These are phyloP conservation scores for Ips typographus DNA, from an alignment of 1,140 invertebrate genomes.

Conservation along the genomic window DNA sequence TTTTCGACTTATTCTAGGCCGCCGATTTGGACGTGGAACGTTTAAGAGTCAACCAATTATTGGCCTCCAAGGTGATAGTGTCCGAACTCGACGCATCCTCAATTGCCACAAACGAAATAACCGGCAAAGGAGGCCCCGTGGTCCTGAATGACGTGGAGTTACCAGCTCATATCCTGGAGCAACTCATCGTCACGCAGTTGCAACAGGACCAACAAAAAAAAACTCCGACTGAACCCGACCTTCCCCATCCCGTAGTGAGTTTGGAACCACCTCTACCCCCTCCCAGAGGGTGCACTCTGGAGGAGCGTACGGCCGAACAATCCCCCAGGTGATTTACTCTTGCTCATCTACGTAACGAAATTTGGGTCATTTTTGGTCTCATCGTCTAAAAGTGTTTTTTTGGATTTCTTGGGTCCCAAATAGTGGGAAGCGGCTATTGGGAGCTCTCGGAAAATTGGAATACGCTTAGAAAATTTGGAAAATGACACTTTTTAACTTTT, in stretches of 20 bases:
- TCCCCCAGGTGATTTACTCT: slow-evolving; percentile 5
- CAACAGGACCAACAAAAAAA: slow-evolving; percentile 45
- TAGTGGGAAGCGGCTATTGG: no score
- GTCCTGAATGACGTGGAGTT: slow-evolving; percentile 65
- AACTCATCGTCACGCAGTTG: slow-evolving; percentile 53
- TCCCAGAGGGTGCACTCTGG: slow-evolving; percentile 15
- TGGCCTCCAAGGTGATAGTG: slow-evolving; percentile 74
- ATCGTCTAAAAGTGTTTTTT: no score
- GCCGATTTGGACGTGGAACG: slow-evolving; percentile 75
- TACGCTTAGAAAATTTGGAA: no score
- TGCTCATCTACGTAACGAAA: no score
- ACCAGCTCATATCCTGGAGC: slow-evolving; percentile 63
- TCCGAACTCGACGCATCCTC: slow-evolving; percentile 75
- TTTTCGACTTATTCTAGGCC: slow-evolving; percentile 54
- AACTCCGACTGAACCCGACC: slow-evolving; percentile 45
- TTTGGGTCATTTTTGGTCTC: no score
- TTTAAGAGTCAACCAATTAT: slow-evolving; percentile 71
- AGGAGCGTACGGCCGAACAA: not conserved
- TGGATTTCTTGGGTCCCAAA: no score
- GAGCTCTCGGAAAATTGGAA: no score
- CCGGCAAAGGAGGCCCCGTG: slow-evolving; percentile 63
- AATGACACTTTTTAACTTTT: no score
- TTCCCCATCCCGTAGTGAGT: slow-evolving; percentile 4
- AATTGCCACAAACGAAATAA: slow-evolving; percentile 68
- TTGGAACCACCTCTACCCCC: slow-evolving; percentile 21